phyloP scores from a whole-genome alignment of 2,888 invertebrate species.

The Phania funesta region DNA sequence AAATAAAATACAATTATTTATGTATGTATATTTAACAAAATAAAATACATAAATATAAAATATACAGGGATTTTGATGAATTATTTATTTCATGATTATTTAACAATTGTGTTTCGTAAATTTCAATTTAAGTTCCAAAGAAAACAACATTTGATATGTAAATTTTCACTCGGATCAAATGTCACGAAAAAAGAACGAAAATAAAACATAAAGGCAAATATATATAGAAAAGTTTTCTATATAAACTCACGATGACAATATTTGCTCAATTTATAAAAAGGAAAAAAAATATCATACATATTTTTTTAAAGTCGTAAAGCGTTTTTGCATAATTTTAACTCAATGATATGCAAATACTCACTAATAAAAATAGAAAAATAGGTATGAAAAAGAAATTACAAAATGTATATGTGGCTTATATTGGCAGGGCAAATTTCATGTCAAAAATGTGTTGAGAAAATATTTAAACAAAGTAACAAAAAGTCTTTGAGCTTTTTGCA shows the following conservation, averaged over 20 bases:
- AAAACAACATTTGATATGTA: constrained; percentile 38
- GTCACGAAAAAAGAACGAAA: constrained; percentile 25
- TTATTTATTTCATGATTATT: constrained; percentile 30
- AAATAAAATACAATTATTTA: not conserved
- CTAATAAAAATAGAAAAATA: not conserved
- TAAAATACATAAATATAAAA: not conserved
- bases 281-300: not conserved
- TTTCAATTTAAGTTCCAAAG: not conserved
- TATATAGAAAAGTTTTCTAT: not conserved
- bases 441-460: not conserved
- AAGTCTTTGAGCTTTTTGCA: too few relatives aligned
- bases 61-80: not conserved
- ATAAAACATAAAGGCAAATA: not conserved
- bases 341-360: constrained; percentile 8
- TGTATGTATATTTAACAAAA: not conserved
- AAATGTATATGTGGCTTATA: not conserved
- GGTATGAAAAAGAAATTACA: not conserved
- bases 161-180: constrained; percentile 50
- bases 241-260: constrained; percentile 22
- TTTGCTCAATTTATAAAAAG: constrained; percentile 16
- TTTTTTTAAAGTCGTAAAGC: not conserved
- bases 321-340: constrained; percentile 11
- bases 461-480: not conserved
- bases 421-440: not conserved
- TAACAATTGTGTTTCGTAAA: constrained; percentile 21